Evolutionary conservation across 2,888 invertebrate species (phyloP).

Genomic region (Eupelmus urozonus): DNA sequence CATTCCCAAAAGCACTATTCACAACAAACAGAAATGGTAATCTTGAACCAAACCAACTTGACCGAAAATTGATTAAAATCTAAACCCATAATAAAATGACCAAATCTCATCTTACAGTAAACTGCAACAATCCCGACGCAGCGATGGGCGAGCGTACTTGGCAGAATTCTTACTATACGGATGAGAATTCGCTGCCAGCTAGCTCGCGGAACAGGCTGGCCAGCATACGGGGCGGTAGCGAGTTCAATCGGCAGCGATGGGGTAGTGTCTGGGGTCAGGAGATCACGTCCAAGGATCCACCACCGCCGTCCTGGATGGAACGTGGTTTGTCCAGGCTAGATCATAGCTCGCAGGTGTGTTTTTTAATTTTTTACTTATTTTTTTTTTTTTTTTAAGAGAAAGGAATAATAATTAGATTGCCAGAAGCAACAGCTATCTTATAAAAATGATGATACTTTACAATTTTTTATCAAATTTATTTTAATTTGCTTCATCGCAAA

Average conservation of each 20-base stretch:
- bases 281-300: slow-evolving; percentile 65
- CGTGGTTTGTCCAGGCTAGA: slow-evolving; percentile 73
- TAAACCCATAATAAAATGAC: too few species aligned
- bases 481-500: not conserved
- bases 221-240: slow-evolving; percentile 65
- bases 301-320: slow-evolving; percentile 77
- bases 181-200: slow-evolving; percentile 70
- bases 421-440: not conserved
- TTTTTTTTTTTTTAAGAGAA: too few species aligned
- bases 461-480: not conserved
- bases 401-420: not conserved
- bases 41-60: too few species aligned
- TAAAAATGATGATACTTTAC: not conserved
- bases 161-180: slow-evolving; percentile 71
- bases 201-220: slow-evolving; percentile 68
- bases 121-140: slow-evolving; percentile 53
- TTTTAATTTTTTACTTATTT: too few species aligned
- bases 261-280: slow-evolving; percentile 72
- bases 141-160: slow-evolving; percentile 69
- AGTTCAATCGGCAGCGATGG: slow-evolving; percentile 73
- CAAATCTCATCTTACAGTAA: slow-evolving; percentile 19
- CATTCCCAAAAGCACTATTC: too few species aligned
- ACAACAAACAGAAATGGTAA: too few species aligned
- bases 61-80: too few species aligned
- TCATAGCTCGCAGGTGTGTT: slow-evolving; percentile 71